Conservation (phyloP, 2,797 vertebrate species). For the Squalus acanthias region DNA sequence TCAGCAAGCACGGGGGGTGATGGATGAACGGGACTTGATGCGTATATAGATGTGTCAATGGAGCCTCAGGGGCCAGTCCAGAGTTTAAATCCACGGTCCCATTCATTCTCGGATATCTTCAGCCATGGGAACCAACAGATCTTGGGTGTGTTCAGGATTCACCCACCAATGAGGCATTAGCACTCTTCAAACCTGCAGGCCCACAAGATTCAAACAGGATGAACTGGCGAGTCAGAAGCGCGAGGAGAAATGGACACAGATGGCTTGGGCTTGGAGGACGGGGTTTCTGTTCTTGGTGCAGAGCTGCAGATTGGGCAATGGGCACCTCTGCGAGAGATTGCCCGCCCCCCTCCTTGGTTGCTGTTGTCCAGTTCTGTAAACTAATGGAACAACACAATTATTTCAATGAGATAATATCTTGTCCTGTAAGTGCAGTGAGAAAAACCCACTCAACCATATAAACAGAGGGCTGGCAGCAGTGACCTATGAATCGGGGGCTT, state of each 20-base stretch:
- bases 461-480: not conserved
- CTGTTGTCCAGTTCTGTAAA: not conserved
- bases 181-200: no score
- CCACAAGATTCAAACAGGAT: not conserved
- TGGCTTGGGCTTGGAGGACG: not conserved
- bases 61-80: not conserved
- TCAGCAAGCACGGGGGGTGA: not conserved
- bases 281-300: not conserved
- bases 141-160: not conserved
- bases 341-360: no score
- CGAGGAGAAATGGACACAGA: not conserved
- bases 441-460: not conserved
- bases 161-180: no score
- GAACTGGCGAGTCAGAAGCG: not conserved
- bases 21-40: no score
- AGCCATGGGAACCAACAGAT: not conserved
- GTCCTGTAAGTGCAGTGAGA: not conserved
- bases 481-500: not conserved
- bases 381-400: not conserved
- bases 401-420: not conserved
- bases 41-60: not conserved
- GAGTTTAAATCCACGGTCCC: not conserved
- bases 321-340: not conserved
- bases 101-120: not conserved
- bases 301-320: not conserved